A percentile compares a stretch with the other conserved stretches of the same genome.
These are phyloP conservation scores for Callipepla squamata DNA, from an alignment of 2,113 vertebrate species.

Conservation along the genomic window DNA sequence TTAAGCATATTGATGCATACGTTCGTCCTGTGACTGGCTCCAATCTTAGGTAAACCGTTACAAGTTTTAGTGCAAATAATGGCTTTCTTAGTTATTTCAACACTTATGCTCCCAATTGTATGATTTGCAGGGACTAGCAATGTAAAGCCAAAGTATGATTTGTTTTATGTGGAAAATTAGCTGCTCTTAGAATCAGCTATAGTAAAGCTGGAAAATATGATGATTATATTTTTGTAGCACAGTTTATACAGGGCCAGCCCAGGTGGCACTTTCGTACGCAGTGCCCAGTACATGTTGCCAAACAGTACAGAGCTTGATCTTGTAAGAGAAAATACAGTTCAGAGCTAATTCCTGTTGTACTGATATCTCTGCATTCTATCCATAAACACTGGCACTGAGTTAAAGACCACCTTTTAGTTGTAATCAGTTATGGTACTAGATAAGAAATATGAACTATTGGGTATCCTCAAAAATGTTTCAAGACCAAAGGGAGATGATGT, in stretches of 20 bases:
- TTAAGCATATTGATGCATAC: not conserved
- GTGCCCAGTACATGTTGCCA: not conserved
- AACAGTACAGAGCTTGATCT: not conserved
- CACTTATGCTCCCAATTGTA: not conserved
- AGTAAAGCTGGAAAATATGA: slow-evolving; percentile 58
- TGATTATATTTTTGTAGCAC: slow-evolving; percentile 15
- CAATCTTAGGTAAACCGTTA: not conserved
- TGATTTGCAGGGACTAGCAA: slow-evolving; percentile 5
- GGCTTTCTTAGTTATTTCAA: not conserved
- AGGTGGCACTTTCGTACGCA: not conserved
- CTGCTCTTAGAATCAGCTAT: not conserved
- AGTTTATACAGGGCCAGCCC: not conserved
- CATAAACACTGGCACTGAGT: not conserved
- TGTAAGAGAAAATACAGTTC: not conserved
- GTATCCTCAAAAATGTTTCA: not conserved
- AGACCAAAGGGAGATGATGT: not conserved
- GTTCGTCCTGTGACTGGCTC: not conserved
- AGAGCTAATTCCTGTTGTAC: not conserved
- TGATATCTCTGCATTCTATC: accelerated
- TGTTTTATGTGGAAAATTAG: slow-evolving; percentile 62
- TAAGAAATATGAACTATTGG: not conserved
- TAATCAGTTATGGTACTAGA: accelerated
- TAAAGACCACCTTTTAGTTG: not conserved
- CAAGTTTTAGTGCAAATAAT: not conserved
- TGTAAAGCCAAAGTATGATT: not conserved